These are phyloP conservation scores for Apamea sordens DNA, from an alignment of 2,888 invertebrate genomes.

Conservation along the genomic window DNA sequence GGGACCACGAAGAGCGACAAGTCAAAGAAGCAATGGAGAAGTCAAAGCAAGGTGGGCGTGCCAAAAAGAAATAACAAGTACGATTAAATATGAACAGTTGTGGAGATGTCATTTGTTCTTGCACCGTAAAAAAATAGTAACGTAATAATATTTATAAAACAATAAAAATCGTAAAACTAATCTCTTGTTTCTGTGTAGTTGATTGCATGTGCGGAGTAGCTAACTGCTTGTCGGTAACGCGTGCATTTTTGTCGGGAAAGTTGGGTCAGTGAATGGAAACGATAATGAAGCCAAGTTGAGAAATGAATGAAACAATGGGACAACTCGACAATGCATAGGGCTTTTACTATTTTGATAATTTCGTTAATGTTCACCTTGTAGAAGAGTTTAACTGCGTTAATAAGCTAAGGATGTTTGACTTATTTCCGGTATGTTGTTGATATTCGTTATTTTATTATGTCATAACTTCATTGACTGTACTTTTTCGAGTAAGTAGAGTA, in stretches of 20 bases:
- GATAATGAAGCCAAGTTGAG: conserved; percentile 49
- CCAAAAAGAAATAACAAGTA: conserved; percentile 78
- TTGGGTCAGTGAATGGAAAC: conserved; percentile 65
- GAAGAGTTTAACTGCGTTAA: conserved; percentile 13
- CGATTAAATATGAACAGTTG: conserved; percentile 56
- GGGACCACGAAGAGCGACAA: conserved; percentile 92
- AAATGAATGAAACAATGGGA: conserved; percentile 46
- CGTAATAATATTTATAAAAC: conserved; percentile 63
- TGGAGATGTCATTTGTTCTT: conserved; percentile 60
- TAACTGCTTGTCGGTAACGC: conserved; percentile 54
- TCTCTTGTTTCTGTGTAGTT: conserved; percentile 68
- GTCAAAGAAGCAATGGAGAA: conserved; percentile 93
- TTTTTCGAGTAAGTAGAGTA: conserved; percentile 47
- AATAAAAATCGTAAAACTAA: conserved; percentile 80
- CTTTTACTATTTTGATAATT: conserved; percentile 17
- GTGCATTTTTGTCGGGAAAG: conserved; percentile 68
- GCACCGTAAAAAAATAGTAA: conserved; percentile 71
- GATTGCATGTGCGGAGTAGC: conserved; percentile 62
- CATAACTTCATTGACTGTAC: conserved; percentile 49
- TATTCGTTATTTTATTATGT: conserved; percentile 24
- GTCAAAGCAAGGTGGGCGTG: conserved; percentile 91
- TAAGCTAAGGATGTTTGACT: conserved; percentile 36
- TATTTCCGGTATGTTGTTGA: conserved; percentile 52
- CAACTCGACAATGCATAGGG: conserved; percentile 47
- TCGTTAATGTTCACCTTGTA: conserved; percentile 15